Conservation (phyloP, 2,888 invertebrate species). For the Lochmaea crataegi region DNA sequence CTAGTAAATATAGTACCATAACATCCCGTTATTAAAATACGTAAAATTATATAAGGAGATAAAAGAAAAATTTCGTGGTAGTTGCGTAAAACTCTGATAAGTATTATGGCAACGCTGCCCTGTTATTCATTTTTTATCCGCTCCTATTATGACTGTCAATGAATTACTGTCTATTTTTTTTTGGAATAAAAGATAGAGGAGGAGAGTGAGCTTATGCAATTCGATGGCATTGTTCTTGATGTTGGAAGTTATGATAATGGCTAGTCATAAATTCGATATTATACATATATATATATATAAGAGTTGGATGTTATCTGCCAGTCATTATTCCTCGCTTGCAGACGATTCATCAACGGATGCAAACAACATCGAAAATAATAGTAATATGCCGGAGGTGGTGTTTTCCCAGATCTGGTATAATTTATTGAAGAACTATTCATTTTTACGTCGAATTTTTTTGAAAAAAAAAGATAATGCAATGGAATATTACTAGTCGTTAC, state of each 20-base stretch:
- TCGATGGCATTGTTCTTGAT: conserved; percentile 50
- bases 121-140: background rate
- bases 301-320: conserved; percentile 2
- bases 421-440: no score
- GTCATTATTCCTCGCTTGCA: conserved; percentile 8
- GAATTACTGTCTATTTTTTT: background rate
- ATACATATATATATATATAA: no score
- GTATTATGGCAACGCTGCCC: background rate
- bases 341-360: conserved; percentile 8
- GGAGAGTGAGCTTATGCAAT: background rate
- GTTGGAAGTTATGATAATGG: conserved; percentile 49
- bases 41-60: no score
- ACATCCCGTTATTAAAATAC: no score
- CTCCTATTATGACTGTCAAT: background rate
- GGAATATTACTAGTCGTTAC: no score
- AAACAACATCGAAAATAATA: background rate
- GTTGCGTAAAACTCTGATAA: background rate
- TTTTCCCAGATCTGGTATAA: no score
- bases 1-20: no score
- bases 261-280: conserved; percentile 47
- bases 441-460: no score
- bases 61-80: background rate
- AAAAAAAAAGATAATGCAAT: no score
- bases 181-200: background rate
- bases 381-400: background rate